These are phyloP conservation scores for Euura lappo DNA, from an alignment of 1,140 invertebrate species.

Conservation along the genomic window DNA sequence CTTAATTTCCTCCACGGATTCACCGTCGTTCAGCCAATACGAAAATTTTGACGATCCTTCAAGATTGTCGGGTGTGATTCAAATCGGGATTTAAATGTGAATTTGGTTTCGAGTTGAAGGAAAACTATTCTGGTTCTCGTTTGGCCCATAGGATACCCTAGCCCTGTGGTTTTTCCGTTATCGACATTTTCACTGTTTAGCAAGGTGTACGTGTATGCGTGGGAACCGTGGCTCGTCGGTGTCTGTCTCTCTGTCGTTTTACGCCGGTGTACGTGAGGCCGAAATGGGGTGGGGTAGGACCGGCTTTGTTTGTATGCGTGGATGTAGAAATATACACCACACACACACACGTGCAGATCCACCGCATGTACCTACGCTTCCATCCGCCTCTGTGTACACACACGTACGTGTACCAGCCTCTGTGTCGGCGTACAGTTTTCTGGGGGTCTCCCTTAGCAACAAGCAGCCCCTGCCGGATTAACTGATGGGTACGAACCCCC, in stretches of 20 bases:
- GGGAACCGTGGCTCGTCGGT: slow-evolving; percentile 23
- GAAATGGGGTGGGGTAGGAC: no score
- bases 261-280: background rate
- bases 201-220: slow-evolving; percentile 37
- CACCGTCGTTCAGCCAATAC: no score
- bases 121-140: background rate
- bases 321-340: no score
- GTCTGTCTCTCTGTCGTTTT: slow-evolving; percentile 12
- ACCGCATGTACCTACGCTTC: no score
- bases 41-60: no score
- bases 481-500: slow-evolving; percentile 56
- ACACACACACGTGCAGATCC: no score
- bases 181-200: slow-evolving; percentile 55
- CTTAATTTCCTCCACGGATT: no score
- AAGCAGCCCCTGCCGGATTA: slow-evolving; percentile 52
- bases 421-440: slow-evolving; percentile 45
- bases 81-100: no score
- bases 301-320: no score
- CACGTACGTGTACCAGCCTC: background rate
- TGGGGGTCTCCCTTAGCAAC: slow-evolving; percentile 62
- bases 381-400: no score
- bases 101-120: no score
- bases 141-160: slow-evolving; percentile 31
- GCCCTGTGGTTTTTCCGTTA: slow-evolving; percentile 57
- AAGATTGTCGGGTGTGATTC: no score